phyloP scores from a whole-genome alignment of 2,113 vertebrate species.

The Equus przewalskii region DNA sequence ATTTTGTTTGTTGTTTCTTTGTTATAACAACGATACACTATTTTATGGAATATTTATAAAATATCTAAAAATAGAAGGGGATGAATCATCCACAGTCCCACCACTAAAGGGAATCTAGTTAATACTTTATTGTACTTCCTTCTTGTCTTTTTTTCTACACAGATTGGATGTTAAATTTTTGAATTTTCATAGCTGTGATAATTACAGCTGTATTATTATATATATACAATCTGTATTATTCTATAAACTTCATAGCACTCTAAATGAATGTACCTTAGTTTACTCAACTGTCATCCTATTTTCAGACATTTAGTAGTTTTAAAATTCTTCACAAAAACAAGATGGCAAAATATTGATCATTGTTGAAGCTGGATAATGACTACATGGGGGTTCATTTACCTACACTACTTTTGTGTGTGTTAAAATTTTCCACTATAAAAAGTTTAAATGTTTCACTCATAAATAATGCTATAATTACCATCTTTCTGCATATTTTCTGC shows the following conservation, averaged over 20 bases:
- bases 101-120: background rate
- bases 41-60: conserved; percentile 21
- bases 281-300: background rate
- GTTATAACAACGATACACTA: background rate
- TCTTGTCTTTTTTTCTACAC: background rate
- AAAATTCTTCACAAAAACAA: conserved; percentile 43
- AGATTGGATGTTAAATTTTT: background rate
- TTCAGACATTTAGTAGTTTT: conserved; percentile 19
- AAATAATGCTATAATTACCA: conserved; percentile 1
- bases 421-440: conserved; percentile 28
- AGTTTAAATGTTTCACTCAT: background rate
- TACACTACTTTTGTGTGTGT: background rate
- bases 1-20: background rate
- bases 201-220: background rate
- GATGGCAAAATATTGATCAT: conserved; percentile 37
- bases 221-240: background rate
- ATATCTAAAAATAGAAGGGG: conserved; percentile 8
- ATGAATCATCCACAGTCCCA: background rate
- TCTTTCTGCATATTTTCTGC: conserved; percentile 25
- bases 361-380: background rate
- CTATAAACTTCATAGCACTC: conserved; percentile 21
- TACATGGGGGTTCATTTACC: background rate
- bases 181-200: background rate
- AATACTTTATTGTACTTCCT: background rate
- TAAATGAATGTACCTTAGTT: background rate